Evolutionary conservation across 2,888 invertebrate genomes (phyloP).

Genomic region (Synanthedon myopaeformis): DNA sequence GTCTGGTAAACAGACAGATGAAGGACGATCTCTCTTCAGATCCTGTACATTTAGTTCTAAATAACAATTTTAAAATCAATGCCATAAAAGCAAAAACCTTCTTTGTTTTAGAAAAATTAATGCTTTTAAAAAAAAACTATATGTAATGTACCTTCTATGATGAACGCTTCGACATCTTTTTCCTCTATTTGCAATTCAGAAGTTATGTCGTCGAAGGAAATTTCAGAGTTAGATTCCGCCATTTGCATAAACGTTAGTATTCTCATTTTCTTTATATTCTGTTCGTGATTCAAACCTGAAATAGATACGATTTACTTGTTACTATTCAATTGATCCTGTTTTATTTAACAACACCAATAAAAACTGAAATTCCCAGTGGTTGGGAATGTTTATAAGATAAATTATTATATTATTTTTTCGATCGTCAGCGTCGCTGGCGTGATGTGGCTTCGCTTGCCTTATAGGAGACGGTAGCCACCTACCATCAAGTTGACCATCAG

Average conservation of each 20-base stretch:
- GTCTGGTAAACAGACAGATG: too few species aligned
- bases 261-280: slow-evolving; percentile 97
- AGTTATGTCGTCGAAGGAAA: slow-evolving; percentile 90
- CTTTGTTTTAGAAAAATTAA: background rate
- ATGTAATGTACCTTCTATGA: slow-evolving; percentile 88
- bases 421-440: too few species aligned
- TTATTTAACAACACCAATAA: too few species aligned
- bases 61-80: background rate
- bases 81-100: background rate
- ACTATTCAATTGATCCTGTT: too few species aligned
- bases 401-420: too few species aligned
- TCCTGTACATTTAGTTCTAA: too few species aligned
- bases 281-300: slow-evolving; percentile 88
- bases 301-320: slow-evolving; percentile 6
- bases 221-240: slow-evolving; percentile 93
- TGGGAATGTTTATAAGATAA: too few species aligned
- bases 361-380: too few species aligned
- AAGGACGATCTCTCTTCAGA: too few species aligned
- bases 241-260: slow-evolving; percentile 97
- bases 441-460: too few species aligned
- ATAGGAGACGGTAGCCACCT: too few species aligned
- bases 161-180: slow-evolving; percentile 94
- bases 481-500: too few species aligned
- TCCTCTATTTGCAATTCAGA: slow-evolving; percentile 88
- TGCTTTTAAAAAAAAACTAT: slow-evolving; percentile 2